phyloP scores from a whole-genome alignment of 1,140 invertebrate genomes.

The Dendroctonus ponderosae region DNA sequence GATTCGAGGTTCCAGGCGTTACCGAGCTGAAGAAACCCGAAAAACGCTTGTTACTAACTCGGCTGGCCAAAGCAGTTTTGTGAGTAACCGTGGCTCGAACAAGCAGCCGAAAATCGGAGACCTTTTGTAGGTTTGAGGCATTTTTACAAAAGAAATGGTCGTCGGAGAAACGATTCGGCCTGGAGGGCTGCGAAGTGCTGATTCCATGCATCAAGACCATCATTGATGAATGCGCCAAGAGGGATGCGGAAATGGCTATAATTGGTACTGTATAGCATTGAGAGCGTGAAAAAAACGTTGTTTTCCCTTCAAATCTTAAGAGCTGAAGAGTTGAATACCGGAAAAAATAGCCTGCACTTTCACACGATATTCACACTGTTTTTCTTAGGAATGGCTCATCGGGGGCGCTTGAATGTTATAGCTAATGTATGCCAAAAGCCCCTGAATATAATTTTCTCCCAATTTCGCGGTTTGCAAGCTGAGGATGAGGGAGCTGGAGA shows the following conservation, averaged over 20 bases:
- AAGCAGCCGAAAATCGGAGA: neutral
- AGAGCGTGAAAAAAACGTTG: neutral
- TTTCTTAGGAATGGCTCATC: constrained; percentile 82
- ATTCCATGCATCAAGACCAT: constrained; percentile 85
- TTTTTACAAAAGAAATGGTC: constrained; percentile 87
- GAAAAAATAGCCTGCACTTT: too few species aligned
- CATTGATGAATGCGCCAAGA: constrained; percentile 75
- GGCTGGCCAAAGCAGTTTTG: constrained; percentile 75
- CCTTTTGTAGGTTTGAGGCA: constrained; percentile 69
- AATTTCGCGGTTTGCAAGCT: constrained; percentile 78
- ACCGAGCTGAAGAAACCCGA: constrained; percentile 84
- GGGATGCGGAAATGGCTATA: constrained; percentile 78
- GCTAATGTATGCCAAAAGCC: constrained; percentile 89
- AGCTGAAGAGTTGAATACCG: too few species aligned
- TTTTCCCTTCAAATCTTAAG: neutral
- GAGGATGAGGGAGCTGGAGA: constrained; percentile 87
- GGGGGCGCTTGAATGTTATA: constrained; percentile 86
- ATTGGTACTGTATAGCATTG: constrained; percentile 62
- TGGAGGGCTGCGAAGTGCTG: constrained; percentile 89
- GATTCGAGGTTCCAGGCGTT: constrained; percentile 91
- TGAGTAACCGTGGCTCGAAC: neutral
- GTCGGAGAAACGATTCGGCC: constrained; percentile 88
- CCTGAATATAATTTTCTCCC: constrained; percentile 78
- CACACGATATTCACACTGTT: too few species aligned
- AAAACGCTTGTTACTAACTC: constrained; percentile 81